Percentiles rank a stretch among this genome's conserved stretches.
Conservation (phyloP, 2,797 vertebrate species). For the Margarornis squamiger region DNA sequence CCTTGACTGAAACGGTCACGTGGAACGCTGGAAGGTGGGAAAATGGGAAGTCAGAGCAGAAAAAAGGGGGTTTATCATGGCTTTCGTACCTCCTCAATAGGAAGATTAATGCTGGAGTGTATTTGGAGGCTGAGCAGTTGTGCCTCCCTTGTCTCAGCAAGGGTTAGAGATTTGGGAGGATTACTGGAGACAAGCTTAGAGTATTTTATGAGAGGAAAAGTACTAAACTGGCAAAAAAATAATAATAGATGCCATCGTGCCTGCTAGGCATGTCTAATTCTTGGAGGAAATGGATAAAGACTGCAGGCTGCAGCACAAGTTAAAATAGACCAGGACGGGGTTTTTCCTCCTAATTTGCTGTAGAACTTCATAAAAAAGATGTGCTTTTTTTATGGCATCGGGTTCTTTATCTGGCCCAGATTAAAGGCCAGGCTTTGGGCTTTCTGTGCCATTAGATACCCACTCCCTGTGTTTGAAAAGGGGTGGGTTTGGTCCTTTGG, state of each 20-base stretch:
- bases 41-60: neutral
- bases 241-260: slow-evolving; percentile 25
- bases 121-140: neutral
- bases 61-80: neutral
- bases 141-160: slow-evolving; percentile 6
- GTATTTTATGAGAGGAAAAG: slow-evolving; percentile 18
- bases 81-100: neutral
- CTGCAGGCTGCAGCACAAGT: slow-evolving; percentile 22
- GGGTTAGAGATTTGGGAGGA: slow-evolving; percentile 33
- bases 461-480: neutral
- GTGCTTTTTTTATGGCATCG: neutral
- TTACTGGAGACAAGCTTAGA: slow-evolving; percentile 7
- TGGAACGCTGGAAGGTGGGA: neutral
- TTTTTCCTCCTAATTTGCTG: neutral
- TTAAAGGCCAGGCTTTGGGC: neutral
- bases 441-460: neutral
- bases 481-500: neutral
- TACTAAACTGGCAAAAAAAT: neutral
- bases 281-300: slow-evolving; percentile 6
- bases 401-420: neutral
- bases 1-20: neutral
- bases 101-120: neutral
- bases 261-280: slow-evolving; percentile 19
- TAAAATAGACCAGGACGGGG: neutral
- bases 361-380: neutral